Base-by-base conservation (phyloP, 2,888 invertebrate species). In the Oligia latruncula region DNA sequence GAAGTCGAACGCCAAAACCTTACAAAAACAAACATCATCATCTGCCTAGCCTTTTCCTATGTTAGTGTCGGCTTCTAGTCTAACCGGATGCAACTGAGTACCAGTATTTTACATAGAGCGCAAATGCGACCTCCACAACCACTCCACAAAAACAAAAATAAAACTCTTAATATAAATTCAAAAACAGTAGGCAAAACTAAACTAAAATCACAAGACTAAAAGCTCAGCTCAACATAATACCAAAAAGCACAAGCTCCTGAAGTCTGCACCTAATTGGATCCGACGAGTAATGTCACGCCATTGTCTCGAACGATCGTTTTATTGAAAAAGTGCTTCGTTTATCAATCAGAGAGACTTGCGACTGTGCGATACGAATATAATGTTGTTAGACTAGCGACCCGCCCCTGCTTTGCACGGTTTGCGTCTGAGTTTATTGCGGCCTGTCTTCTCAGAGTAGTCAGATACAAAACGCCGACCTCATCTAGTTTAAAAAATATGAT, bases 271-370 rank as follows among this genome's bases (percentile, higher is more conserved):
- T 58, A 77, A 83, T 83, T 74, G 67, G 49, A 72, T 77, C 40
- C 6, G 17, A 68, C 55, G 55, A 62, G 49, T 60, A 65, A 83
- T 76, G 70, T 66, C 29, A 75, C 23, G n/a, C 35, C 15, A 71
- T 71, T 76, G 76, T 81, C 78, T 65, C 9, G 0, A 3, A 5
- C 23, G 55, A 70, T 72, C 62, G 55, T 43, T 78, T 78, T 77
- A 70, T 78, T 84, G 71, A 77, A 78, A 40, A 71, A 78, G 71
- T 74, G 81, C 65, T 65, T 66, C 64, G 65, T 71, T 58, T 62
- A 66, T 35, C 20, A 52, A 71, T 35, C 35, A 67, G 29, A 43
- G 46, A 58, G 23, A 58, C 23, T 9, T 23, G 23, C 23, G 9
- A 58, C 58, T 58, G 8, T 55, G 58, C 23, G 4, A 23, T 23